Percentiles rank a stretch among this genome's conserved stretches.
Conservation (phyloP, 2,113 vertebrate genomes). For the Puffinus mauretanicus region DNA sequence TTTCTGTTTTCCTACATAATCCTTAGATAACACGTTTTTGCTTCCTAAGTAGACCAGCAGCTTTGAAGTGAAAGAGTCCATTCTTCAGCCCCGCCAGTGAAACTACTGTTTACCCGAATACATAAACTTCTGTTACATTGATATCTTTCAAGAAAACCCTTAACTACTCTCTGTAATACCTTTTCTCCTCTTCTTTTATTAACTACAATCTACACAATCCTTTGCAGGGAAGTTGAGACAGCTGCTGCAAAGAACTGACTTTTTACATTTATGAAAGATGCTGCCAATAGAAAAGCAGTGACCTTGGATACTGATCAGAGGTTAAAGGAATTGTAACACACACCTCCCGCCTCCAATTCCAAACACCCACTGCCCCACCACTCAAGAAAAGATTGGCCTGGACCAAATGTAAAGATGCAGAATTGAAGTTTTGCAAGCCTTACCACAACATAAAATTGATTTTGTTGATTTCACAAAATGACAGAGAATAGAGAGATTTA, state of each 20-base stretch:
- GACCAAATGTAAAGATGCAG: not conserved
- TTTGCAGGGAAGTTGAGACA: not conserved
- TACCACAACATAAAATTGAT: not conserved
- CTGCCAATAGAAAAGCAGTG: not conserved
- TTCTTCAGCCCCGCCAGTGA: not conserved
- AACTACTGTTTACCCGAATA: not conserved
- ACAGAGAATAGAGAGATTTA: not conserved
- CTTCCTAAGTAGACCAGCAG: not conserved
- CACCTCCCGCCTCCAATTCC: not conserved
- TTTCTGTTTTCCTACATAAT: not conserved
- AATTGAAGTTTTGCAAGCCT: not conserved
- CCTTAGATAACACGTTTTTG: not conserved
- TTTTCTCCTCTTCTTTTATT: not conserved
- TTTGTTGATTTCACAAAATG: not conserved
- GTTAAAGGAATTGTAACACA: not conserved
- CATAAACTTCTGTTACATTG: not conserved
- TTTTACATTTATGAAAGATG: not conserved
- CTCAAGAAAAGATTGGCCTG: not conserved
- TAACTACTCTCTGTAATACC: not conserved
- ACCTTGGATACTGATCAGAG: not conserved
- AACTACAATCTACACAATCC: not conserved
- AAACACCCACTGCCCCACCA: not conserved
- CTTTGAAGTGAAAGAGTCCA: not conserved
- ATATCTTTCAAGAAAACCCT: not conserved
- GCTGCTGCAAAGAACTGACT: not conserved